Evolutionary conservation across 2,797 vertebrate genomes (phyloP), one percentile per base, ranked within the genome.

Genomic region (Cryptoprocta ferox): DNA sequence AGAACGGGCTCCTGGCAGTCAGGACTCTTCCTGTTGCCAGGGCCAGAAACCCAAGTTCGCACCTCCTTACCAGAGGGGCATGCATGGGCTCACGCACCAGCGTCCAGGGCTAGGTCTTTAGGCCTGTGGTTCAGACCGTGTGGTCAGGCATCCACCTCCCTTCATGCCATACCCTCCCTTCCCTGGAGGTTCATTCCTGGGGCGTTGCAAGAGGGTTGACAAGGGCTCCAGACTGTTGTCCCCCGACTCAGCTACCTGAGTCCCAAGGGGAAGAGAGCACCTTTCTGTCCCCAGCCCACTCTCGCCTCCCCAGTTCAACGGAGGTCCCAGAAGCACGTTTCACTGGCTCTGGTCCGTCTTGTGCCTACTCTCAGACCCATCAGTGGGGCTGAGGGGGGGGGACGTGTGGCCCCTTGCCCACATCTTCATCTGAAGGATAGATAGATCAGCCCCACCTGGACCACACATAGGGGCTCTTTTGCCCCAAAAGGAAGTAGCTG

Each of bases 171-270:
- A 10, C 10, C 65, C 65, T 53, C 1, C 0, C 56, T 90, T n/a
- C 50, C 63, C 37, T 59, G 83, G 26, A 42, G 19, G 13, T 66
- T 78, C 26, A 12, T 50, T 78, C 24, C 24, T 71, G 66, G n/a
- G 9, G 68, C 78, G 59, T 85, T n/a, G 32, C 61, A n/a, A 59
- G 68, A 9, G 65, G 66, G 84, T 30, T 92, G 24, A 9, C 6
- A 4, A 28, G 18, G 5, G 21, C n/a, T 79, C 30, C 37, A 53
- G 82, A 28, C 6, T 56, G 30, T 53, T 3, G 8, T 9, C 28
- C 37, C 19, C 3, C 24, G 0, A 4, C 19, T 28, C 7, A 32
- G 37, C 39, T 45, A 26, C 50, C n/a, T 0, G 0, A 50, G 39
- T 39, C 76, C 66, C 18, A 39, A 45, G 21, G 15, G 24, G 59